Evolutionary conservation across 1,140 invertebrate genomes (phyloP), one percentile per base, ranked within the genome.

Genomic region (Tyrophagus putrescentiae): DNA sequence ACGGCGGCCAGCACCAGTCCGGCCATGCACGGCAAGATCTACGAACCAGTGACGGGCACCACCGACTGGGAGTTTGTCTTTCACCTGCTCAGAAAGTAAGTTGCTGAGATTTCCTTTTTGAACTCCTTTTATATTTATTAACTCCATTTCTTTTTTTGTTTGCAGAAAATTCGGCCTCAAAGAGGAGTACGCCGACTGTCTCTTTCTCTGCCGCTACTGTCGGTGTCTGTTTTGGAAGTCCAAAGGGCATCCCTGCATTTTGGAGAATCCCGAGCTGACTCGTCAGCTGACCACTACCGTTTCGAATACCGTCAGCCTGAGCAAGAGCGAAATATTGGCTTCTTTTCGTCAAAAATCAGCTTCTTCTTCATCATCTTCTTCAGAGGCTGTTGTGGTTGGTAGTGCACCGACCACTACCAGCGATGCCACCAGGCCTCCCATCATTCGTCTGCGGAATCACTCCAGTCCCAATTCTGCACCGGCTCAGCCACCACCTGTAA

Each of bases 181-280:
- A 62, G 91, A 96, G 75, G 86, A 93, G 63, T 98, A 88, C 73
- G 88, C 92, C 1, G 93, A 98, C 73, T 89, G 89, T 70, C 78
- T 98, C 62, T 87, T 90, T 44, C 75, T 97, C 41, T 98, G 94
- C 72, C 81, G 86, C 62, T 87, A 92, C 71, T 98, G 94, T 72
- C 84, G 91, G 67, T 93, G 89, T 70, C 78, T 98, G 33, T 97
- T 96, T 71, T 98, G 94, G 94, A 83, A 91, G 66, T 87, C 84
- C 1, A 78, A 86, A 44, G 88, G 88, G 0, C 88, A 92, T 72
- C 87, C 87, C 0, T 92, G 87, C 70, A 85, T 90, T 63, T 83
- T 84, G 3, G 84, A 82, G 68, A 82, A 84, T 70, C 84, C 28
- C 83, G 0, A 82, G 86, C 36, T 53, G 2, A 44, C 36, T 2